phyloP scores from a whole-genome alignment of 2,888 invertebrate genomes.

The Drosophila planitibia region DNA sequence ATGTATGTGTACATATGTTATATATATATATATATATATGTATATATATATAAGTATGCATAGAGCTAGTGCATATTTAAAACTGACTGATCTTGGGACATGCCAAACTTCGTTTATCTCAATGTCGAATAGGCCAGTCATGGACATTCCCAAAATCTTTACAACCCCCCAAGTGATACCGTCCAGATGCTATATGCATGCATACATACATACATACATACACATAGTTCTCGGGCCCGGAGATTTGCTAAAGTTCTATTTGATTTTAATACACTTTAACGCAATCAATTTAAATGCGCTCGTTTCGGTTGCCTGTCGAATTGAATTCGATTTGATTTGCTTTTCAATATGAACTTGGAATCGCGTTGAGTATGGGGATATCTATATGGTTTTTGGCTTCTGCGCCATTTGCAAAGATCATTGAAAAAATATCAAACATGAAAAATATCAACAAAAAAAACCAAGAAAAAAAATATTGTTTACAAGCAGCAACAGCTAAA shows the following conservation, averaged over 20 bases:
- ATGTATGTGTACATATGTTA: not conserved
- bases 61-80: not conserved
- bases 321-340: slow-evolving; percentile 77
- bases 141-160: slow-evolving; percentile 46
- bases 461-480: slow-evolving; percentile 52
- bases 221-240: slow-evolving; percentile 7
- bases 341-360: slow-evolving; percentile 54
- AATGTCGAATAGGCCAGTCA: slow-evolving; percentile 53
- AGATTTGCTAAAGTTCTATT: slow-evolving; percentile 60
- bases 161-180: slow-evolving; percentile 2
- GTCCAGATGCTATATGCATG: slow-evolving; percentile 1
- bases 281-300: slow-evolving; percentile 79
- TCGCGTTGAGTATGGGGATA: not conserved
- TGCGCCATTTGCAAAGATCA: slow-evolving; percentile 52
- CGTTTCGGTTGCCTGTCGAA: slow-evolving; percentile 77
- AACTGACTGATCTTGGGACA: slow-evolving; percentile 25
- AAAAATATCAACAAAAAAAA: slow-evolving; percentile 11
- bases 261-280: slow-evolving; percentile 78
- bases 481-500: slow-evolving; percentile 54
- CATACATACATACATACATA: not conserved
- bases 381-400: slow-evolving; percentile 38
- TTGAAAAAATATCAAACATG: slow-evolving; percentile 32
- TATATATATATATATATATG: not conserved
- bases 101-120: slow-evolving; percentile 67
- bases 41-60: not conserved